Conservation (phyloP, 2,797 vertebrate species). For the Sebastes kiyomatsui region DNA sequence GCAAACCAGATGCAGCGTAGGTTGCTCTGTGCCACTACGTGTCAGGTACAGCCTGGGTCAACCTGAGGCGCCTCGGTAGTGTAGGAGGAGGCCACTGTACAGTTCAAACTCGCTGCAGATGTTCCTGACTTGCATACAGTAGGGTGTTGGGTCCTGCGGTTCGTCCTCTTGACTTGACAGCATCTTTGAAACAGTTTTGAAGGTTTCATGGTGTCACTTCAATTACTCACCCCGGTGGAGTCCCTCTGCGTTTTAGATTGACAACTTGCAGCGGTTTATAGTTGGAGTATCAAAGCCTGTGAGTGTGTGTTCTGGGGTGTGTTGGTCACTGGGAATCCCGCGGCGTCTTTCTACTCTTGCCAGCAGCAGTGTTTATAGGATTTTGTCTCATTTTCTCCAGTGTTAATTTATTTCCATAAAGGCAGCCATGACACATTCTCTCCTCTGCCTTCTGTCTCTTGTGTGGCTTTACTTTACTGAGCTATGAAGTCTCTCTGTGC, state of each 20-base stretch:
- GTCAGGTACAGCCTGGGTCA: conserved; percentile 77
- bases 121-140: conserved; percentile 35
- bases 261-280: conserved; percentile 63
- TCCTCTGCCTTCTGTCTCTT: conserved; percentile 70
- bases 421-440: conserved; percentile 80
- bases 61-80: conserved; percentile 47
- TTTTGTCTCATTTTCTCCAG: conserved; percentile 82
- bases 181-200: conserved; percentile 27
- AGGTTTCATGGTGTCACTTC: conserved; percentile 57
- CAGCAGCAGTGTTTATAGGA: conserved; percentile 81
- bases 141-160: conserved; percentile 10
- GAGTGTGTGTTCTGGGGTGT: conserved; percentile 67
- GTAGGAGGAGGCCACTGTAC: conserved; percentile 50
- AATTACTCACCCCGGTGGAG: conserved; percentile 43
- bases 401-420: conserved; percentile 83
- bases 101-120: conserved; percentile 60
- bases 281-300: conserved; percentile 59
- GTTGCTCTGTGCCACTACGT: conserved; percentile 69
- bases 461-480: conserved; percentile 65
- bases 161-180: conserved; percentile 31
- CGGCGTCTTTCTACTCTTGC: conserved; percentile 73
- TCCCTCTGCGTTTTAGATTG: conserved; percentile 54
- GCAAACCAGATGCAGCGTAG: conserved; percentile 78
- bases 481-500: conserved; percentile 34
- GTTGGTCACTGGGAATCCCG: conserved; percentile 74